Base-by-base conservation (phyloP, 2,797 vertebrate species). In the Acanthurus lineatus region DNA sequence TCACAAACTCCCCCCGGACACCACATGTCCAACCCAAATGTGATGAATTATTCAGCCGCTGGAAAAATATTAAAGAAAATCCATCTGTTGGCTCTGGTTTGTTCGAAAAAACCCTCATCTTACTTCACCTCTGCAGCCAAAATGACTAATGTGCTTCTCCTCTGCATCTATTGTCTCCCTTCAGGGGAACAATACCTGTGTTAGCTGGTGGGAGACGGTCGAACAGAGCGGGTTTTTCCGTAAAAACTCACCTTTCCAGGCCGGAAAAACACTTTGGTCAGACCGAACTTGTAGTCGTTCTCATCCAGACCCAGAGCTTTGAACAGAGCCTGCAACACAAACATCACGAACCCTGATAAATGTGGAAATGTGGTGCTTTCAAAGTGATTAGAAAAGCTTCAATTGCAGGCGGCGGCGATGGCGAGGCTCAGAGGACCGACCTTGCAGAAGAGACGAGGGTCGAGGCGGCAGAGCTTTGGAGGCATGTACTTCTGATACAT, bases 401-500 rank as follows among this genome's bases (percentile, higher is more conserved):
- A 20, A 22, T 19, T 25, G 25, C 25, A 25, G 25, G 25, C 25
- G 0, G 42, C 35, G 22, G 4, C 1, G 17, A 2, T 0, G 7
- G n/a, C 0, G 2, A 14, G 16, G 19, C 9, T n/a, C 3, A 0
- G 20, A 40, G 10, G 25, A 38, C 87, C 6, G 38, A 99, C 98
- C 96, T 99, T 99, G 95, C 97, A 98, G 93, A 99, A 99, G 45
- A 99, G 96, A 3, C 98, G 95, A 0, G 98, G 98, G 93, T 99
- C 98, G 64, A 99, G 93, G 2, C 98, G 96, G 64, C 95, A 94
- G 69, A 99, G 94, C 81, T 98, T 98, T 42, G 96, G 94, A 17
- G 98, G 98, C 96, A 99, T 96, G 79, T 98, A 99, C 77, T 97
- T 96, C 91, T 99, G 97, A 89, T 99, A 99, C 98, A 99, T 99